These are phyloP conservation scores for Xerus inauris DNA, from an alignment of 2,113 vertebrate species.

Conservation along the genomic window DNA sequence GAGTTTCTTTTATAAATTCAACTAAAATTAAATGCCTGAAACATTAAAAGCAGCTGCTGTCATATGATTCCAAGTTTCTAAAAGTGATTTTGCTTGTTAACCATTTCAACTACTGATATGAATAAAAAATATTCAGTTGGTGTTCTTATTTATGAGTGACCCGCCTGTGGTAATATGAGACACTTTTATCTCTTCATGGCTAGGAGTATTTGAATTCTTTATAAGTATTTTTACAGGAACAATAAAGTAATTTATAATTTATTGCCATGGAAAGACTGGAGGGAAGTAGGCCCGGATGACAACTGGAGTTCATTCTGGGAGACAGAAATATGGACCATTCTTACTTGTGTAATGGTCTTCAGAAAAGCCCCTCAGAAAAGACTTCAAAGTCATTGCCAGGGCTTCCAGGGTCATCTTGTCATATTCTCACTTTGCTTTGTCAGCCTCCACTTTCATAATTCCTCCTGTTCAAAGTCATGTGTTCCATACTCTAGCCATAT, in stretches of 20 bases:
- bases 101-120: not conserved
- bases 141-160: not conserved
- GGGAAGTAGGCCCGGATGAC: not conserved
- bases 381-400: not conserved
- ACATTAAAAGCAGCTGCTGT: not conserved
- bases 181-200: not conserved
- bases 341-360: not conserved
- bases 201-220: not conserved
- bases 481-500: not conserved
- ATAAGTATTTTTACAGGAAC: not conserved
- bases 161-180: not conserved
- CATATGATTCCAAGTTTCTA: not conserved
- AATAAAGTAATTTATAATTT: not conserved
- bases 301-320: rapidly evolving
- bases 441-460: not conserved
- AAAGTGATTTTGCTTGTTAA: not conserved
- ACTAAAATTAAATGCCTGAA: not conserved
- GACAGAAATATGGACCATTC: not conserved
- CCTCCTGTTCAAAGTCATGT: not conserved
- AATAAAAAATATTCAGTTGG: not conserved
- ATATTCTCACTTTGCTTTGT: not conserved
- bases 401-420: not conserved
- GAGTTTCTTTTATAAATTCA: not conserved
- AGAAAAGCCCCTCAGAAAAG: not conserved
- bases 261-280: not conserved